Evolutionary conservation across 2,113 vertebrate species (phyloP).

Genomic region (Hystrix cristata): DNA sequence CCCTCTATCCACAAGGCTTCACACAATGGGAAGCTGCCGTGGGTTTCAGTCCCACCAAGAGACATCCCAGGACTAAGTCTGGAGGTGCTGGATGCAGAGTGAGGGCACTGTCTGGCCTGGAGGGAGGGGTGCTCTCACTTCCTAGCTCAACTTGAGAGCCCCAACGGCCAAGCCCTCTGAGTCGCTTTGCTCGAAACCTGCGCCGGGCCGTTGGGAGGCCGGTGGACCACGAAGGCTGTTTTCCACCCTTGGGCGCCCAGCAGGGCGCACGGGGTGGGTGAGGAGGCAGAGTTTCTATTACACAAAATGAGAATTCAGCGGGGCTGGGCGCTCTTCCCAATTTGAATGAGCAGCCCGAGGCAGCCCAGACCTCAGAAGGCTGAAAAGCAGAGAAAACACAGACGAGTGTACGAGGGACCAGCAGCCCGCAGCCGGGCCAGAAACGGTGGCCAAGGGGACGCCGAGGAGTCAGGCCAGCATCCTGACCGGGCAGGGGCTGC

Average conservation of each 20-base stretch:
- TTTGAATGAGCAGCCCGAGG: conserved; percentile 73
- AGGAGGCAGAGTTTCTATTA: conserved; percentile 78
- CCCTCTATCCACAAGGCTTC: not conserved
- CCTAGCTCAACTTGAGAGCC: conserved; percentile 52
- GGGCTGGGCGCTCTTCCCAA: conserved; percentile 18
- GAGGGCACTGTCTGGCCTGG: not conserved
- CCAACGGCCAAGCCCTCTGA: conserved; percentile 37
- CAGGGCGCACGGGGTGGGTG: not conserved
- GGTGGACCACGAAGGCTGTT: conserved; percentile 33
- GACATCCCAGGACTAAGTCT: not conserved
- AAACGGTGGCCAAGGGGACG: not conserved
- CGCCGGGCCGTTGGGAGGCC: conserved; percentile 46
- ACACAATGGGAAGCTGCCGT: rapidly evolving
- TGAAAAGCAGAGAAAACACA: conserved; percentile 44
- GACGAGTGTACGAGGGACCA: not conserved
- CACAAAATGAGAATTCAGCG: conserved; percentile 77
- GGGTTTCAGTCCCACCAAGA: not conserved
- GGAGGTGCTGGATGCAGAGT: not conserved
- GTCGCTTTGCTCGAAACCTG: conserved; percentile 58
- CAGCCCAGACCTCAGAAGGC: not conserved
- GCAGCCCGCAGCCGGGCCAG: not conserved
- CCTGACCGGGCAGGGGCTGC: not conserved
- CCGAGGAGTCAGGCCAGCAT: not conserved
- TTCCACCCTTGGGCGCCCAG: conserved; percentile 32
- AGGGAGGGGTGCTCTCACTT: not conserved